phyloP scores from a whole-genome alignment of 2,888 invertebrate species.

The Pyrrhosoma nymphula region DNA sequence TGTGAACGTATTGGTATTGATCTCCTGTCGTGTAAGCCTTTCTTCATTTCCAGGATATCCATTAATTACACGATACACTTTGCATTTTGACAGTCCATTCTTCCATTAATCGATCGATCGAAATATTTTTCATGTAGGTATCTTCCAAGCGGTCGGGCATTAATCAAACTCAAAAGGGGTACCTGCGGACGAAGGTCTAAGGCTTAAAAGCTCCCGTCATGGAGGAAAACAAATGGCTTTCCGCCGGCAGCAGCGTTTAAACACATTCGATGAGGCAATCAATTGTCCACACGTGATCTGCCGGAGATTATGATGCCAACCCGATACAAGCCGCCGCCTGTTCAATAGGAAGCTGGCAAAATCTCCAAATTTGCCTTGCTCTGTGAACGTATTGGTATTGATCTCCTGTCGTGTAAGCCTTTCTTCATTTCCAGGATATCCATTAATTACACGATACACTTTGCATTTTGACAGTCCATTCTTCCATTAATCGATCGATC shows the following conservation, averaged over 20 bases:
- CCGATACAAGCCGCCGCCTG: background rate
- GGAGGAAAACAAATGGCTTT: background rate
- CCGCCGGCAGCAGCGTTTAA: background rate
- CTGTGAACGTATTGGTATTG: too few species aligned
- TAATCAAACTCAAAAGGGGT: background rate
- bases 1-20: too few species aligned
- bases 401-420: too few species aligned
- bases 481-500: background rate
- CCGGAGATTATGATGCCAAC: slow-evolving; percentile 11
- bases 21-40: too few species aligned
- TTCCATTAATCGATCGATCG: background rate
- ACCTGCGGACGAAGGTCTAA: background rate
- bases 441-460: background rate
- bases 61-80: background rate
- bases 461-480: background rate
- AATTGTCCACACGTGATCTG: background rate
- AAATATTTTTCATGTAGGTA: background rate
- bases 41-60: background rate
- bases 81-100: background rate
- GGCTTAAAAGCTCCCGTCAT: slow-evolving; percentile 4
- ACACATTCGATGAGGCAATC: background rate
- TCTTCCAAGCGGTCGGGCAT: background rate
- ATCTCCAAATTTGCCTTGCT: too few species aligned
- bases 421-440: background rate
- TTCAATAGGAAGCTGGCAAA: background rate